phyloP scores from a whole-genome alignment of 1,140 invertebrate genomes.

The Lutraria rhynchaena region DNA sequence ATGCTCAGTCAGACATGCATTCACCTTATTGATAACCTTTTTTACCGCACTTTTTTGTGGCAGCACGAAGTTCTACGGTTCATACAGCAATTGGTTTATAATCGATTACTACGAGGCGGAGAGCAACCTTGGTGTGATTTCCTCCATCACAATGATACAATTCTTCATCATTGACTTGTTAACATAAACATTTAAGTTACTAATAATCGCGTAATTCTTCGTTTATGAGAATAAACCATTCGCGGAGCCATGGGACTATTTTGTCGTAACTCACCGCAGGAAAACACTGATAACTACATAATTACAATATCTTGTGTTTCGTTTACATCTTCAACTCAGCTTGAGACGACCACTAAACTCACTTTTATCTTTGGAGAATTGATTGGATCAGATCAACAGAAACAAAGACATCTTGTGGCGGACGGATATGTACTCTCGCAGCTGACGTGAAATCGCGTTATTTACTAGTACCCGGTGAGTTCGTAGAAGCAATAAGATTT shows the following conservation, averaged over 20 bases:
- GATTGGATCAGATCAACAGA: slow-evolving; percentile 22
- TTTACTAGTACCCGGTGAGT: slow-evolving; percentile 41
- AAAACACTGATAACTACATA: not conserved
- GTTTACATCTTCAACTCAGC: slow-evolving; percentile 8
- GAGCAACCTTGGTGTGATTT: too few species aligned
- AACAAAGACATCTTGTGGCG: slow-evolving; percentile 45
- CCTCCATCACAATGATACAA: too few species aligned
- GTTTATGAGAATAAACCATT: too few species aligned
- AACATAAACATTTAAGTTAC: too few species aligned
- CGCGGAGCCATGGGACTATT: not conserved
- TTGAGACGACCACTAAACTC: slow-evolving; percentile 9
- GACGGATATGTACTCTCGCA: slow-evolving; percentile 8
- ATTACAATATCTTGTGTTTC: slow-evolving; percentile 39
- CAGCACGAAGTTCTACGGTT: too few species aligned
- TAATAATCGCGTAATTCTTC: too few species aligned
- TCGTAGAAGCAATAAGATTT: slow-evolving; percentile 30
- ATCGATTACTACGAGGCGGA: too few species aligned
- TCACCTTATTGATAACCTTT: too few species aligned
- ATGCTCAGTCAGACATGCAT: too few species aligned
- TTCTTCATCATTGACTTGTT: too few species aligned
- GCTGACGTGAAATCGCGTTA: slow-evolving; percentile 17
- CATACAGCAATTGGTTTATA: too few species aligned
- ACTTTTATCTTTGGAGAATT: slow-evolving; percentile 32
- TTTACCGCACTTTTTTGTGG: too few species aligned
- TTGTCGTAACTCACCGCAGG: slow-evolving; percentile 2